Evolutionary conservation across 2,113 vertebrate genomes (phyloP), one percentile per base, ranked within the genome.

Genomic region (Ceyx cyanopectus): DNA sequence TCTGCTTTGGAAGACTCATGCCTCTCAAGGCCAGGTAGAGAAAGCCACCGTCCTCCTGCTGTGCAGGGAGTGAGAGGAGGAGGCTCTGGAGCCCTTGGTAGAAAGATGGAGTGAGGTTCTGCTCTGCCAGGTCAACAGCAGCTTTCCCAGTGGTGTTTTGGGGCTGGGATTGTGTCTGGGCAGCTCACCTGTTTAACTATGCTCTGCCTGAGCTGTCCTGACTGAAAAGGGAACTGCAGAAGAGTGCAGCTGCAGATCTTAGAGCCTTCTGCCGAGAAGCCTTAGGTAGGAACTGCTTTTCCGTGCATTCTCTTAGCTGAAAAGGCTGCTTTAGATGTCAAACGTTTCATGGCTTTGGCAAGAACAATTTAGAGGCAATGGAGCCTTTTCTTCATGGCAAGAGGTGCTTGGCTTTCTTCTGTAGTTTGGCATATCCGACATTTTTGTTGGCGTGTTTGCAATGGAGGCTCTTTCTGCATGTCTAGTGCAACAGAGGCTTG

Each of bases 61-160:
- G 32, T 10, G 30, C 41, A 45, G 78, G 8, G 26, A 89, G 6
- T 27, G 60, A 6, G 34, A 5, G 34, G 30, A 65, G n/a, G 56
- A 32, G 27, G 37, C 73, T 85, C n/a, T 21, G 53, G 17, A 48
- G 9, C 8, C 14, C 45, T 69, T 74, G 40, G 13, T 41, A 8
- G 56, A 81, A 75, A 75, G 20, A 45, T 72, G 9, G 30, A 56
- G 14, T 19, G 24, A 79, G 15, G 22, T 75, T 78, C 48, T 87
- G 51, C 6, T 23, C 23, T 0, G 0, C 1, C 2, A 54, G 24
- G 48, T 46, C 13, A 30, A 34, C 0, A 3, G 32, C 46, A 90
- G 41, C 67, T 79, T 92, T 87, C 34, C 53, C 13, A 7, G 12
- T 17, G n/a, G 24, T 53, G 32, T 21, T 32, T 93, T 34, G 53